Evolutionary conservation across 2,797 vertebrate genomes (phyloP).

Genomic region (Podarcis lilfordi): DNA sequence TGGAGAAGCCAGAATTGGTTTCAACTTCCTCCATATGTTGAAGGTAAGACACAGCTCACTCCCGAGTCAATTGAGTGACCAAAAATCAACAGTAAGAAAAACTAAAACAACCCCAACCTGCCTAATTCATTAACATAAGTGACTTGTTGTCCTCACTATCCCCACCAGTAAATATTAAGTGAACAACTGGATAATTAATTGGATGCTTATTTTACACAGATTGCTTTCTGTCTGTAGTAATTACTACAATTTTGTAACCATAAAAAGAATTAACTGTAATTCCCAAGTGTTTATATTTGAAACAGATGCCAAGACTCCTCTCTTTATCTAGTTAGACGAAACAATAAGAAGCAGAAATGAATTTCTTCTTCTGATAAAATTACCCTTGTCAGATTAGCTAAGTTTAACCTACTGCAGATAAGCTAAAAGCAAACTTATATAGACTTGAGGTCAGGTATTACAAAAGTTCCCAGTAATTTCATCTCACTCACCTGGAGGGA

Average conservation of each 20-base stretch:
- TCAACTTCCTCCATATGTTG: background rate
- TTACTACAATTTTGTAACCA: background rate
- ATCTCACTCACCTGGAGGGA: no score
- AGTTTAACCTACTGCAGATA: background rate
- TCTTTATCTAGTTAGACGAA: slow-evolving; percentile 8
- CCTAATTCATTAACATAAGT: background rate
- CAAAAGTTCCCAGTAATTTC: no score
- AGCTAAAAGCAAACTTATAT: background rate
- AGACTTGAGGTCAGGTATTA: background rate
- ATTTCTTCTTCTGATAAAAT: background rate
- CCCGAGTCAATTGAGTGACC: background rate
- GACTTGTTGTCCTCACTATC: background rate
- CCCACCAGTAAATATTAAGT: background rate
- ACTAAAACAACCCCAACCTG: background rate
- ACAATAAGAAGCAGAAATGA: slow-evolving; percentile 4
- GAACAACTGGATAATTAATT: slow-evolving; percentile 5
- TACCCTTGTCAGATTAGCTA: background rate
- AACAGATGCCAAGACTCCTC: background rate
- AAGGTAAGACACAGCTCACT: background rate
- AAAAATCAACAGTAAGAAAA: background rate
- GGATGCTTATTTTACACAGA: slow-evolving; percentile 18
- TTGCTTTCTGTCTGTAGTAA: slow-evolving; percentile 1
- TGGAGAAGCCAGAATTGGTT: background rate
- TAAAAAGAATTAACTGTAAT: slow-evolving; percentile 10
- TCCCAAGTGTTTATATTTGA: slow-evolving; percentile 19